phyloP scores from a whole-genome alignment of 2,797 vertebrate genomes.

The Vultur gryphus region DNA sequence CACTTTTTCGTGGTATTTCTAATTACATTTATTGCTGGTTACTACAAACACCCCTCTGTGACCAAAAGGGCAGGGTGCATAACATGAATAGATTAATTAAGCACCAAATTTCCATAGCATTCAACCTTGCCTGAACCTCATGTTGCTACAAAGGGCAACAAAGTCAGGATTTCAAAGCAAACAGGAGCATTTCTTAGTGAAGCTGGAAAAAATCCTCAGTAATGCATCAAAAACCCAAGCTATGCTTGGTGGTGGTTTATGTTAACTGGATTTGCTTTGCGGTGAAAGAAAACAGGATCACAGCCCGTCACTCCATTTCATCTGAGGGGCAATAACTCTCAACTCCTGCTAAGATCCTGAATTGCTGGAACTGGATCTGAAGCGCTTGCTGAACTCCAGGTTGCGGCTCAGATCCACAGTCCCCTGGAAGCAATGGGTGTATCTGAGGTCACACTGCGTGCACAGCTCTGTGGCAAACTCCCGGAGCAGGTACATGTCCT shows the following conservation, averaged over 20 bases:
- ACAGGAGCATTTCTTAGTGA: not conserved
- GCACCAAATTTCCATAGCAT: not conserved
- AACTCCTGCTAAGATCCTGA: not conserved
- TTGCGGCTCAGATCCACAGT: not conserved
- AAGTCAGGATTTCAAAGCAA: not conserved
- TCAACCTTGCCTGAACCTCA: not conserved
- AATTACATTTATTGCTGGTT: constrained; percentile 1
- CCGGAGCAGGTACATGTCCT: not conserved
- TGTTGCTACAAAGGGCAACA: not conserved
- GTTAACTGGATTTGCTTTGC: not conserved
- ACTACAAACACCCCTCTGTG: not conserved
- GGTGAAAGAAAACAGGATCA: not conserved
- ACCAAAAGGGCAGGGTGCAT: not conserved
- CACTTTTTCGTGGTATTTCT: not conserved
- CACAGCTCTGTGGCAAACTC: not conserved
- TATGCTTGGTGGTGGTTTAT: not conserved
- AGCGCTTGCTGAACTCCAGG: not conserved
- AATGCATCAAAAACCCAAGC: not conserved
- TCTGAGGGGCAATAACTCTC: not conserved
- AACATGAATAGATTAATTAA: constrained; percentile 1
- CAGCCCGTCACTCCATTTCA: not conserved
- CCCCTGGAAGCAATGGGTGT: not conserved
- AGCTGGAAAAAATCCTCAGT: not conserved
- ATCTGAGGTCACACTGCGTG: not conserved
- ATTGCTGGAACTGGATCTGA: not conserved